A percentile compares a stretch with the other conserved stretches of the same genome.
These are phyloP conservation scores for Yponomeuta cagnagella DNA, from an alignment of 2,888 invertebrate genomes.

Conservation along the genomic window DNA sequence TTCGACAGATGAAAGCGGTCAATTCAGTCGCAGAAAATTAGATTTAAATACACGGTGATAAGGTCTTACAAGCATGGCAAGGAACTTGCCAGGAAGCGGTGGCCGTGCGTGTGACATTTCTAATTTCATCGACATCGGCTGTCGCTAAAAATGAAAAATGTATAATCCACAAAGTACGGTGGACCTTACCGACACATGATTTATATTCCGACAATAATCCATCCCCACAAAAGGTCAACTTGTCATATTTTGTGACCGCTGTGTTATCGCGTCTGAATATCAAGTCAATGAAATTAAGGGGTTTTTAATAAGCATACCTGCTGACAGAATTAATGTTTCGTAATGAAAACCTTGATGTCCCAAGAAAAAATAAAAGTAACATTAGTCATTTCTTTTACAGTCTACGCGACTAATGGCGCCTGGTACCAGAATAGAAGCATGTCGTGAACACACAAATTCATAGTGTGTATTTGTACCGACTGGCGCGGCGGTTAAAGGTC, in stretches of 20 bases:
- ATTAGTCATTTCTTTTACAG: background rate
- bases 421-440: background rate
- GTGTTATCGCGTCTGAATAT: conserved; percentile 3
- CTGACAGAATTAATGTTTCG: background rate
- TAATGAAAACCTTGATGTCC: background rate
- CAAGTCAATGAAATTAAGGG: background rate
- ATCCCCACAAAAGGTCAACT: conserved; percentile 10
- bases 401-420: background rate
- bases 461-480: background rate
- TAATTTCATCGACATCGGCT: conserved; percentile 3
- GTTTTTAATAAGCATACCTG: background rate
- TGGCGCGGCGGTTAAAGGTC: background rate
- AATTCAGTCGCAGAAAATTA: background rate
- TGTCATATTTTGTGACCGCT: conserved; percentile 3
- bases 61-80: background rate
- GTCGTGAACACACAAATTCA: background rate
- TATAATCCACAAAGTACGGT: background rate
- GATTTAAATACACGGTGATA: background rate
- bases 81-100: background rate
- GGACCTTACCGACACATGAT: conserved; percentile 3
- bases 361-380: background rate
- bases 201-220: conserved; percentile 8
- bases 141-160: conserved; percentile 5
- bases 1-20: background rate
- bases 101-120: conserved; percentile 8